These are phyloP conservation scores for Murina feae DNA, from an alignment of 2,113 vertebrate genomes.

Conservation along the genomic window DNA sequence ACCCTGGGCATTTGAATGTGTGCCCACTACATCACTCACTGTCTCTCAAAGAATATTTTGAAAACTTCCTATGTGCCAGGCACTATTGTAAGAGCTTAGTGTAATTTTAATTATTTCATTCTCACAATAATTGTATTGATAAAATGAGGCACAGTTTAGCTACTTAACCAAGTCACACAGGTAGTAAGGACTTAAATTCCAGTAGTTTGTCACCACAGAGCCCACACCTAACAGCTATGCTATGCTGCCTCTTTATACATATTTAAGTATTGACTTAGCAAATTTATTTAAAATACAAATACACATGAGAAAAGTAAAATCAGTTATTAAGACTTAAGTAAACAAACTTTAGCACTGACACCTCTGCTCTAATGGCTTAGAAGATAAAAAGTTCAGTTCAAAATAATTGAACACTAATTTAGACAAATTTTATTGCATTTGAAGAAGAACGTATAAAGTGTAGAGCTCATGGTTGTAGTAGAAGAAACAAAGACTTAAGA, in stretches of 20 bases:
- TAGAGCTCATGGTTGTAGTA: not conserved
- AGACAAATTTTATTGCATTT: not conserved
- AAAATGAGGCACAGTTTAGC: not conserved
- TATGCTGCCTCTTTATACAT: not conserved
- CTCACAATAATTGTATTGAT: not conserved
- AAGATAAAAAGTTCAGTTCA: not conserved
- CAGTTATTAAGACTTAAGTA: not conserved
- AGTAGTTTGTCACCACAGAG: not conserved
- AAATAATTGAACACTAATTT: not conserved
- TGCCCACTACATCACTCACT: not conserved
- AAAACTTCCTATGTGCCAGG: not conserved
- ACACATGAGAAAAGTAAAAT: not conserved
- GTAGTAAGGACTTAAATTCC: not conserved
- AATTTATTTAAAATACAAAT: conserved; percentile 17
- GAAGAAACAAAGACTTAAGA: not conserved
- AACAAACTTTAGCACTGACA: not conserved
- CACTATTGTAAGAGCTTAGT: not conserved
- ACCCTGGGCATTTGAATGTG: not conserved
- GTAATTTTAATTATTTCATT: not conserved
- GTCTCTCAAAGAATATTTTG: not conserved
- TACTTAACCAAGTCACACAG: not conserved
- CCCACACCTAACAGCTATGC: not conserved
- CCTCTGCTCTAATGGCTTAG: not conserved
- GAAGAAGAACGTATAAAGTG: not conserved
- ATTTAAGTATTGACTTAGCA: not conserved